Base-by-base conservation (phyloP, 2,797 vertebrate species). In the Acrocephalus scirpaceus region DNA sequence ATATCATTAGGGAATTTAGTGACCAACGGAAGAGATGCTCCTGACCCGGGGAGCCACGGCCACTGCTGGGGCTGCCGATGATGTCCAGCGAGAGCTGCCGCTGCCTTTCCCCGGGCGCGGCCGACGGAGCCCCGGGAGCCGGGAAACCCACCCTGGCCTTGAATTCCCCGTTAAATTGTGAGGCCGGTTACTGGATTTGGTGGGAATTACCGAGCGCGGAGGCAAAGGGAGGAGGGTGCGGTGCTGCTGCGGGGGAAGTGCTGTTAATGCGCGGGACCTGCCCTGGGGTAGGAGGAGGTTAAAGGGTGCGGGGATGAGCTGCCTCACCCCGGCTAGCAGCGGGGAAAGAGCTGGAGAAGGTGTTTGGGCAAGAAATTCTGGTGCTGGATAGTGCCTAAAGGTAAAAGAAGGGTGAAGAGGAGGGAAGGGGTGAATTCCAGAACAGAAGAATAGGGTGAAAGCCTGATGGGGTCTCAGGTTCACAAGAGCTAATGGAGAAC, bases 31-130 rank as follows among this genome's bases (percentile, higher is more conserved):
- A 57, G 54, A 23, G 32, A n/a, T 13, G 45, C n/a, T 56, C 16
- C 70, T 34, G 72, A 5, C 19, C 14, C 69, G 8, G 22, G 50
- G 5, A 6, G 5, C 27, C 48, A 2, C 16, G 21, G 2, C 6
- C 4, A 3, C 47, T 45, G 62, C n/a, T 2, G 30, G 27, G 38
- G 9, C 1, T 1, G 51, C 0, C 0, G 36, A 1, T 7, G 36
- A 3, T 42, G 38, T 1, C 18, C 42, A 1, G 36, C 2, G 11
- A 1, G 14, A 71, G 47, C 32, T 8, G 38, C 58, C 2, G 7
- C n/a, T 3, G 51, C 76, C 30, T 32, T 10, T 22, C 21, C 38
- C 56, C 13, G 2, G 50, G 50, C 16, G 27, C 25, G 4, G 26
- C 32, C 85, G 19, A 32, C 0, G 7, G 8, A 13, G 11, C 7